Percentiles rank a stretch among this genome's conserved stretches.
Conservation (phyloP, 2,888 invertebrate species). For the Eristalinus sepulchralis region DNA sequence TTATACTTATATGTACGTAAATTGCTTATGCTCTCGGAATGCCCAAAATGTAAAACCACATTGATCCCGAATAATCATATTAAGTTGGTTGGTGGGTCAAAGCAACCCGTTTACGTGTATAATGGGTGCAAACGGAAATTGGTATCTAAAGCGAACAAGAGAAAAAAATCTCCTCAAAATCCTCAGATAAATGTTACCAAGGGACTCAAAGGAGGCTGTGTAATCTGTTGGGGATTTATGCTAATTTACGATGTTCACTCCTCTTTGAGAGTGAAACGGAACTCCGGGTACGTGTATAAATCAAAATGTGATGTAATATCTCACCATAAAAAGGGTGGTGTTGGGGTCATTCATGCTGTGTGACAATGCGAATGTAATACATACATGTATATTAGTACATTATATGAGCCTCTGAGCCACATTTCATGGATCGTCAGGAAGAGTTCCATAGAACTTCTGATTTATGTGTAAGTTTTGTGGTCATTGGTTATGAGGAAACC, state of each 20-base stretch:
- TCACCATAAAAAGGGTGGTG: slow-evolving; percentile 7
- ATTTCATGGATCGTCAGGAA: background rate
- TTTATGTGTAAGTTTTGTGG: background rate
- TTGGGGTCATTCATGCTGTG: slow-evolving; percentile 4
- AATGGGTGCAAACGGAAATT: slow-evolving; percentile 53
- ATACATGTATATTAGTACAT: background rate
- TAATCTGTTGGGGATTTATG: slow-evolving; percentile 53
- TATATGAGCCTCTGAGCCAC: background rate
- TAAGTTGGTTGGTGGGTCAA: slow-evolving; percentile 55
- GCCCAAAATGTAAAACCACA: slow-evolving; percentile 54
- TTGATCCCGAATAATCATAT: slow-evolving; percentile 62
- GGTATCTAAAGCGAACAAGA: slow-evolving; percentile 20
- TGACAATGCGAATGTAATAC: background rate
- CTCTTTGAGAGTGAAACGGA: slow-evolving; percentile 7
- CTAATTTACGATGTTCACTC: slow-evolving; percentile 56
- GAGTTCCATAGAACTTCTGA: background rate
- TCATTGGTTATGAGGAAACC: background rate
- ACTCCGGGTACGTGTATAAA: slow-evolving; percentile 35
- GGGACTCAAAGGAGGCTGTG: slow-evolving; percentile 37
- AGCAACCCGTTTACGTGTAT: slow-evolving; percentile 52
- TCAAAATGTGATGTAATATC: slow-evolving; percentile 53
- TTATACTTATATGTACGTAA: slow-evolving; percentile 53
- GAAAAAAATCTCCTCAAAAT: slow-evolving; percentile 21
- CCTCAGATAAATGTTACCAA: slow-evolving; percentile 47
- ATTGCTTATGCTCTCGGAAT: slow-evolving; percentile 46